Evolutionary conservation across 2,888 invertebrate species (phyloP).

Genomic region (Tigriopus californicus): DNA sequence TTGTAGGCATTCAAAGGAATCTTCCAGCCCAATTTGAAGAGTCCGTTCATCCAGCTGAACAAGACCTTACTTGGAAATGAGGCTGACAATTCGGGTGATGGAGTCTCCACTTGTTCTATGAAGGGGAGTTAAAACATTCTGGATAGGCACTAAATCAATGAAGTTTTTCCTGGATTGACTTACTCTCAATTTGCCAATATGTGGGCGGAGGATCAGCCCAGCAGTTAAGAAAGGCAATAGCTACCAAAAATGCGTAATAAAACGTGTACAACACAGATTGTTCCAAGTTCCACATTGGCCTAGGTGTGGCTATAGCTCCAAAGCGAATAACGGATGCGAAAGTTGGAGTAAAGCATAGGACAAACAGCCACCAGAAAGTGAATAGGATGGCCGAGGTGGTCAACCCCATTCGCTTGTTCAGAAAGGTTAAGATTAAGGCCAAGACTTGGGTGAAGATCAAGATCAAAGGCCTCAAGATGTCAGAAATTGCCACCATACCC

Average conservation of each 20-base stretch:
- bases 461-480: background rate
- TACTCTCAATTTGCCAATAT: conserved; percentile 26
- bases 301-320: too few species aligned
- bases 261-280: background rate
- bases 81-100: conserved; percentile 65
- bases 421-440: background rate
- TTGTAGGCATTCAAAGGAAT: conserved; percentile 60
- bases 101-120: conserved; percentile 36
- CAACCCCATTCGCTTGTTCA: background rate
- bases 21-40: conserved; percentile 66
- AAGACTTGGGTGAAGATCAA: background rate
- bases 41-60: conserved; percentile 75
- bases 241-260: conserved; percentile 33
- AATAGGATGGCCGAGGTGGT: background rate
- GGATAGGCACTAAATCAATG: too few species aligned
- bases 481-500: background rate
- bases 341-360: background rate
- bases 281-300: background rate
- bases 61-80: conserved; percentile 68
- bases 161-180: too few species aligned
- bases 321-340: background rate
- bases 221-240: conserved; percentile 56
- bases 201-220: conserved; percentile 53
- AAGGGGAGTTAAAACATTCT: background rate
- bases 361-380: background rate